Percentiles rank a stretch among this genome's conserved stretches.
These are phyloP conservation scores for Xerus rutilus DNA, from an alignment of 2,797 vertebrate species.

Conservation along the genomic window DNA sequence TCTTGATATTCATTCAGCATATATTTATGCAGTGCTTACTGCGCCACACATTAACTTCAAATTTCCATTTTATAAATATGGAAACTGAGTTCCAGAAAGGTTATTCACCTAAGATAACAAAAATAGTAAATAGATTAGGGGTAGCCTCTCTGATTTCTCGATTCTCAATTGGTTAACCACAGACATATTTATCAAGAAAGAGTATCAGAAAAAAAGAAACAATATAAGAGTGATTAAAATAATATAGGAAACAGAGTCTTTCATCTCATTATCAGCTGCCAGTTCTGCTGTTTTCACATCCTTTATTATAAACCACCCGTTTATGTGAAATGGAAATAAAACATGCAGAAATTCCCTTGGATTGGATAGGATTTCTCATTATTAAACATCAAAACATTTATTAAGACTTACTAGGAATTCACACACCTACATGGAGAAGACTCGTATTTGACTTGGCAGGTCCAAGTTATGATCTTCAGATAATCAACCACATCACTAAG, in stretches of 20 bases:
- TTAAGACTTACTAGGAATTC: constrained; percentile 32
- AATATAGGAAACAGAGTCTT: constrained; percentile 19
- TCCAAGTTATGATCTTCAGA: constrained; percentile 48
- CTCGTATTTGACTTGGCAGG: constrained; percentile 50
- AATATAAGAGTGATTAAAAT: not conserved
- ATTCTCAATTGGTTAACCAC: constrained; percentile 41
- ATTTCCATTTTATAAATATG: not conserved
- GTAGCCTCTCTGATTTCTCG: constrained; percentile 2
- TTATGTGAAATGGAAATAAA: constrained; percentile 80
- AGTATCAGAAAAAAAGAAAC: not conserved
- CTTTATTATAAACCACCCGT: constrained; percentile 72
- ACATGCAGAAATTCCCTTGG: constrained; percentile 78
- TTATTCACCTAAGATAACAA: constrained; percentile 32
- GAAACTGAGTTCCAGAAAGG: constrained; percentile 36
- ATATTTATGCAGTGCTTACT: constrained; percentile 11
- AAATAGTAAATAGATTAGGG: constrained; percentile 9
- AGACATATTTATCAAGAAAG: constrained; percentile 26
- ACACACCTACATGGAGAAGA: not conserved
- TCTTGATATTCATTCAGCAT: not conserved
- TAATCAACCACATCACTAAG: not conserved
- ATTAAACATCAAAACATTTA: not conserved
- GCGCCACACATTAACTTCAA: not conserved
- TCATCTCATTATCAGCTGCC: not conserved
- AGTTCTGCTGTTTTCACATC: constrained; percentile 55
- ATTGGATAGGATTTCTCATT: not conserved